Evolutionary conservation across 2,888 invertebrate genomes (phyloP).

Genomic region (Galeruca laticollis): DNA sequence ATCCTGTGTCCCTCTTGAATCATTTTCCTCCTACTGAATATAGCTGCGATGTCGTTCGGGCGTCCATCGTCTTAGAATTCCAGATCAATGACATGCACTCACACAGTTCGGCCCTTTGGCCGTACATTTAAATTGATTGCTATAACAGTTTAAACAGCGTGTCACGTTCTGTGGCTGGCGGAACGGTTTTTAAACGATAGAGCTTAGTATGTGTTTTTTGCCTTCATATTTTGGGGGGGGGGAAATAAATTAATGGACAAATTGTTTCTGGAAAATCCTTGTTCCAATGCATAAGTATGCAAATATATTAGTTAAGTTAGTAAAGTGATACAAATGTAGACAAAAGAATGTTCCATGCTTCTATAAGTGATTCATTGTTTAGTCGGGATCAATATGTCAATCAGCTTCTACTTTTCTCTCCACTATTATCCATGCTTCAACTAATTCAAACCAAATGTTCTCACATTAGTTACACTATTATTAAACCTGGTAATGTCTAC

Average conservation of each 20-base stretch:
- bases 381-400: too few species aligned
- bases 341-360: too few species aligned
- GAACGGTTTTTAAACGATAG: slow-evolving; percentile 15
- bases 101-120: slow-evolving; percentile 24
- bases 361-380: too few species aligned
- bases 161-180: slow-evolving; percentile 25
- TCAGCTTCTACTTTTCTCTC: too few species aligned
- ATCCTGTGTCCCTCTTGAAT: slow-evolving; percentile 20
- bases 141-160: slow-evolving; percentile 27
- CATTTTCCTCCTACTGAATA: slow-evolving; percentile 28
- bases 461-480: too few species aligned
- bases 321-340: too few species aligned
- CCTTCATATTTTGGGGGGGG: not conserved
- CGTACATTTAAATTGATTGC: slow-evolving; percentile 34
- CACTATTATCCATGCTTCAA: too few species aligned
- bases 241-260: not conserved
- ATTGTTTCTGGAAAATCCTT: not conserved
- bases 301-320: too few species aligned
- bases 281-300: too few species aligned
- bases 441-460: too few species aligned
- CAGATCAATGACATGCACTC: slow-evolving; percentile 35
- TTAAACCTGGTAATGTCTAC: too few species aligned
- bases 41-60: slow-evolving; percentile 9
- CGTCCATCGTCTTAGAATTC: slow-evolving; percentile 9
- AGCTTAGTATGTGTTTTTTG: slow-evolving; percentile 10